phyloP scores from a whole-genome alignment of 2,888 invertebrate species.

The Spodoptera littoralis region DNA sequence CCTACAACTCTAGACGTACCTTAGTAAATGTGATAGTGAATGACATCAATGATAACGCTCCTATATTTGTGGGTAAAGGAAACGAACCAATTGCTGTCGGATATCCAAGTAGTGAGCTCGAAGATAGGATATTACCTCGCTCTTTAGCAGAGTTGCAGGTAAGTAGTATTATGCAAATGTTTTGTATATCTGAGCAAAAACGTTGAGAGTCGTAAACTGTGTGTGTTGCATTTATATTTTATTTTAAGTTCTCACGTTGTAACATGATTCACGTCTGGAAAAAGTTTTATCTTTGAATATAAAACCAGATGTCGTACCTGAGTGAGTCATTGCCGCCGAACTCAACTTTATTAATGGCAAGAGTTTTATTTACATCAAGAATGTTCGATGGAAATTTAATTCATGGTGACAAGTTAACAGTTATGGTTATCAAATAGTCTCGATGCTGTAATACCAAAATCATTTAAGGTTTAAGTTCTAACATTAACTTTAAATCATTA shows the following conservation, averaged over 20 bases:
- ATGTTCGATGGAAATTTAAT: conserved; percentile 7
- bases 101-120: conserved; percentile 80
- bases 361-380: conserved; percentile 20
- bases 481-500: too few species aligned
- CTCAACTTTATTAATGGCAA: conserved; percentile 36
- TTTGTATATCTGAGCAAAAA: conserved; percentile 28
- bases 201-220: conserved; percentile 48
- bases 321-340: conserved; percentile 50
- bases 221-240: conserved; percentile 39
- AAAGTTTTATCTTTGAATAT: conserved; percentile 49
- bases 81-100: conserved; percentile 79
- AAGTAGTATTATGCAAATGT: conserved; percentile 51
- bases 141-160: conserved; percentile 83
- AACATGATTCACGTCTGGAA: conserved; percentile 52
- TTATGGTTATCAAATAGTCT: too few species aligned
- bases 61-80: conserved; percentile 79
- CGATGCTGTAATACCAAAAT: too few species aligned
- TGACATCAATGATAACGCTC: conserved; percentile 87
- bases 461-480: too few species aligned
- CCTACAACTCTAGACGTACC: conserved; percentile 75
- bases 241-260: conserved; percentile 47
- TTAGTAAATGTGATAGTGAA: conserved; percentile 85
- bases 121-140: conserved; percentile 77
- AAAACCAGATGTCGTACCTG: conserved; percentile 38
- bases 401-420: neutral